phyloP scores from a whole-genome alignment of 2,113 vertebrate species.

The Suncus etruscus region DNA sequence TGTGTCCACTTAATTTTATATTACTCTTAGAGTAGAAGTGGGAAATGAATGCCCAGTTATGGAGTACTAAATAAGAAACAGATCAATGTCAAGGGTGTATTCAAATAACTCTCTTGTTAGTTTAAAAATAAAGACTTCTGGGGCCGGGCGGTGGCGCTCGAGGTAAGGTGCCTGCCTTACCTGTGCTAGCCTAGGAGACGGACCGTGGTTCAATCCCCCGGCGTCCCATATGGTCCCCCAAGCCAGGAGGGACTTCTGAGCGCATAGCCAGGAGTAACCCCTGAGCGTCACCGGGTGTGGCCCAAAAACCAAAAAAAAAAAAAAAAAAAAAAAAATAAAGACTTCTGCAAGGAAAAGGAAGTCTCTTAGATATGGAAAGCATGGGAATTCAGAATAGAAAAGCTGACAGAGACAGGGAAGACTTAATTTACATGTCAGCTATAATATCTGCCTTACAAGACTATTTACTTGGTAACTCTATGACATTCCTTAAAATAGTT shows the following conservation, averaged over 20 bases:
- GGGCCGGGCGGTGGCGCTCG: no score
- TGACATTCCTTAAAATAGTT: conserved; percentile 82
- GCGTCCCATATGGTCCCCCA: no score
- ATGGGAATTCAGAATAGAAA: conserved; percentile 56
- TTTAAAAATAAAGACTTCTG: no score
- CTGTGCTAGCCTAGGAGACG: no score
- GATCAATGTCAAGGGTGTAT: not conserved
- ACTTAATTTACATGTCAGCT: conserved; percentile 77
- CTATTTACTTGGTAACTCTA: conserved; percentile 76
- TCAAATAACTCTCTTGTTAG: conserved; percentile 23
- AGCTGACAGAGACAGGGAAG: conserved; percentile 67
- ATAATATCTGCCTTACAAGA: conserved; percentile 81
- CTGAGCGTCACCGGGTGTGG: no score
- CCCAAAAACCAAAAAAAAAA: no score
- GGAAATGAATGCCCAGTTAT: not conserved
- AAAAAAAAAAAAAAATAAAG: no score
- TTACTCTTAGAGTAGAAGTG: not conserved
- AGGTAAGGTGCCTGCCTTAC: no score
- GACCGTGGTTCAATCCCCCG: no score
- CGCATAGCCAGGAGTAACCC: no score
- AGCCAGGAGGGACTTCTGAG: no score
- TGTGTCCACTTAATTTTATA: not conserved
- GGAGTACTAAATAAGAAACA: conserved; percentile 45
- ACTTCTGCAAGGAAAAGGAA: conserved; percentile 41
- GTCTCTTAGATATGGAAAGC: conserved; percentile 64